Evolutionary conservation across 2,797 vertebrate species (phyloP), one percentile per base, ranked within the genome.

Genomic region (Varecia variegata): DNA sequence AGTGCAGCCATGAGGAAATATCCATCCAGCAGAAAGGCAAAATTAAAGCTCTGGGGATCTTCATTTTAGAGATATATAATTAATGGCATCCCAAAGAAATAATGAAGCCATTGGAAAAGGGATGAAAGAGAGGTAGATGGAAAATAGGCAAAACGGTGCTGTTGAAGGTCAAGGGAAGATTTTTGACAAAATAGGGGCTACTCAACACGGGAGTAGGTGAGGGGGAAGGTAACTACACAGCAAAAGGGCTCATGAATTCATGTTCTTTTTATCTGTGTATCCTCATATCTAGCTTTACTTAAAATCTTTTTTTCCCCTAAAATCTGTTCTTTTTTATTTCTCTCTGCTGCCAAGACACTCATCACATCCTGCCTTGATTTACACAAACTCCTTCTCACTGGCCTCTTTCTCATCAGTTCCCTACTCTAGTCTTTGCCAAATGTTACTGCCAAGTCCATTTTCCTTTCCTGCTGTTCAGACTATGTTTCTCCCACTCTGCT

Each of bases 381-480:
- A 96, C 95, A 97, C 87, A 97, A 89, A 82, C 94, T 95, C 94
- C 88, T 83, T 96, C 86, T 95, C 96, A 96, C 67, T 71, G 90
- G 65, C 74, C 94, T 96, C 95, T 93, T 82, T 95, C 90, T 95
- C 88, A 79, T 56, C 86, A 93, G 47, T 84, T 81, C 71, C 30
- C 43, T 83, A 21, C 38, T 54, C 71, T 50, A 52, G 14, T 84
- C 76, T 91, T 70, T 96, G 94, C 94, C 96, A 97, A 96, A 88
- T 76, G 62, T 67, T 89, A 67, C 77, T 96, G 93, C 96, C 96
- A 97, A 96, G 84, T 88, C 83, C 71, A 79, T 81, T 95, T 95
- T 96, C 80, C 81, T 96, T 97, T 92, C 96, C 95, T 97, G 95
- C 93, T 96, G 47, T 94, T 92, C 93, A 94, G 93, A 94, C 67